These are phyloP conservation scores for Coptodon bakossiorum DNA, from an alignment of 2,113 vertebrate species.

Conservation along the genomic window DNA sequence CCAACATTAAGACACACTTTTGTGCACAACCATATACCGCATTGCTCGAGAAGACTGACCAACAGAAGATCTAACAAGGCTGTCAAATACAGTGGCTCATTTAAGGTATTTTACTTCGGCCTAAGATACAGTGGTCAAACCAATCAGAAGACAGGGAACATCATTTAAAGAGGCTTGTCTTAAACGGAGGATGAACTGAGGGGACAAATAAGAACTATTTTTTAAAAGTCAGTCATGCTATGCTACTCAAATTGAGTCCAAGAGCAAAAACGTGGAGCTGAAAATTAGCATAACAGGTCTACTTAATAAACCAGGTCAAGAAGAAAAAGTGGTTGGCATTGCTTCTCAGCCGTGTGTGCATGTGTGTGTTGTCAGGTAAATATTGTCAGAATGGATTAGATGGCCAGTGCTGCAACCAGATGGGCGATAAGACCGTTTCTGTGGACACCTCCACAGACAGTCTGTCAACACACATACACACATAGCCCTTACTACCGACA, in stretches of 20 bases:
- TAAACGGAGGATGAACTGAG: neutral
- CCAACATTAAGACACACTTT: neutral
- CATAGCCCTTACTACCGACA: neutral
- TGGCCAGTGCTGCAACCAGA: conserved; percentile 27
- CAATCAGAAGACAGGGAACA: neutral
- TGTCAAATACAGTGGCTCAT: neutral
- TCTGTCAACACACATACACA: neutral
- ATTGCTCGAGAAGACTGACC: neutral
- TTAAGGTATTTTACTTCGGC: neutral
- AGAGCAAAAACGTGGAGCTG: neutral
- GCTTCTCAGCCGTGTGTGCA: neutral
- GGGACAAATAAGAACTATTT: neutral
- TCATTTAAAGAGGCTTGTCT: neutral
- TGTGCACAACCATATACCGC: neutral
- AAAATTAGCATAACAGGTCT: neutral
- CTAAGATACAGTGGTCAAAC: neutral
- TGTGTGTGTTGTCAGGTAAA: conserved; percentile 30
- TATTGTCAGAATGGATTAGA: conserved; percentile 49
- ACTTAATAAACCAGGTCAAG: neutral
- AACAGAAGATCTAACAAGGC: neutral
- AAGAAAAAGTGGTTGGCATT: neutral
- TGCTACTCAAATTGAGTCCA: neutral
- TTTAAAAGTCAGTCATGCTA: neutral
- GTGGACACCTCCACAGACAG: conserved; percentile 22
- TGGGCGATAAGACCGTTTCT: conserved; percentile 34